Evolutionary conservation across 1,140 invertebrate species (phyloP), one percentile per base, ranked within the genome.

Genomic region (Atopsyche davidsoni): DNA sequence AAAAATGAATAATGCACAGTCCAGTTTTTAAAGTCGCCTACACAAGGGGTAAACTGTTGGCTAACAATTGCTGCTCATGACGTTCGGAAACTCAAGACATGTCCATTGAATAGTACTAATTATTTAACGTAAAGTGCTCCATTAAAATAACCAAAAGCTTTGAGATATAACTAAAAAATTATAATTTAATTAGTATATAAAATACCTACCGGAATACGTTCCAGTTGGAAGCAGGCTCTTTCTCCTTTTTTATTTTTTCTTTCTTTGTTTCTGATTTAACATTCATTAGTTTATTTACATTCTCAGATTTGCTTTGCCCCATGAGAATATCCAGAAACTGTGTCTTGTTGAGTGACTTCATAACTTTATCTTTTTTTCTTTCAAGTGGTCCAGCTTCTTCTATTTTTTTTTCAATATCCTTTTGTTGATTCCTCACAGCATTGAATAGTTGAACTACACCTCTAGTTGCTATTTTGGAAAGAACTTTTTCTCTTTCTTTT

Each of bases 371-470:
- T 62, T 83, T 81, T 61, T 89, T 89, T 31, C 80, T 75, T 67
- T 90, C 86, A 21, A 88, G 75, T n/a, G 82, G 75, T 21, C 87
- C 86, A 38, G 79, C 87, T 51, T 81, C 74, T 32, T 79, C 70
- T 51, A 93, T 64, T 68, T 90, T 82, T 42, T 79, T 77, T 41
- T 85, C 78, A 40, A 92, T 72, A 41, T 81, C 77, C 64, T 82
- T 85, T 66, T 94, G 90, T 68, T 94, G 91, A 57, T 84, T 78
- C 62, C 77, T 79, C 1, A 95, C 91, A 17, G 89, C 86, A 78
- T 95, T 95, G 58, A 95, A 96, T 55, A 96, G 70, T 65, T 93
- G 89, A 1, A 95, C 89, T 3, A 94, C 89, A 62, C 91, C 92
- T 64, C 86, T 91, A 47, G 88, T 92, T 13, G 90, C 90, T 58